Percentiles rank a stretch among this genome's conserved stretches.
Conservation (phyloP, 2,888 invertebrate species). For the Trichogramma dendrolimi region DNA sequence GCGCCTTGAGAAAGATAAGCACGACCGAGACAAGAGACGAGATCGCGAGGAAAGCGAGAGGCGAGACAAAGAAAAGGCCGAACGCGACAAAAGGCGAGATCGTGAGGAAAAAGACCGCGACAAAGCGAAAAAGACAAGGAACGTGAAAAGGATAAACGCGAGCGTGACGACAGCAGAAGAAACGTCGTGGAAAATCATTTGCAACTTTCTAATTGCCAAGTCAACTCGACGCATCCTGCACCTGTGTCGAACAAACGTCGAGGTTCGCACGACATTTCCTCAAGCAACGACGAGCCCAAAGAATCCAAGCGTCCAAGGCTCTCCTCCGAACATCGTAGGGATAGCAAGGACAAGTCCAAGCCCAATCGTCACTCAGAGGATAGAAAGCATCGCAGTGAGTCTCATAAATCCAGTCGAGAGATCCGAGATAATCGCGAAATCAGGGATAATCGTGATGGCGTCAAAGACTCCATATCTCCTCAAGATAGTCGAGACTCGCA, state of each 20-base stretch:
- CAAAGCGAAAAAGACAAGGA: conserved; percentile 41
- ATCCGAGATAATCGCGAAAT: conserved; percentile 44
- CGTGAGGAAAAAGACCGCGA: conserved; percentile 51
- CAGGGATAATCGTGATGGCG: conserved; percentile 38
- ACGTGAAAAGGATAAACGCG: conserved; percentile 50
- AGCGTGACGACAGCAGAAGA: conserved; percentile 47
- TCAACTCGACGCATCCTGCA: conserved; percentile 54
- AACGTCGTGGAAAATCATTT: conserved; percentile 46
- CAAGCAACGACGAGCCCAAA: conserved; percentile 60
- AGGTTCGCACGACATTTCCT: conserved; percentile 71
- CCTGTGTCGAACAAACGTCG: conserved; percentile 68
- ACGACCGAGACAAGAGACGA: conserved; percentile 46
- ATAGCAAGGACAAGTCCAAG: conserved; percentile 64
- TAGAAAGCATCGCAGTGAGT: conserved; percentile 47
- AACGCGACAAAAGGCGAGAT: conserved; percentile 42
- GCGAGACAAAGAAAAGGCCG: conserved; percentile 45
- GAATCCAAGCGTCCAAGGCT: conserved; percentile 61
- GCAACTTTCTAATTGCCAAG: conserved; percentile 36
- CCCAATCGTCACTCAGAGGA: conserved; percentile 49
- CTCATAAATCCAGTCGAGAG: conserved; percentile 49
- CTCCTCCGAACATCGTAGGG: conserved; percentile 59
- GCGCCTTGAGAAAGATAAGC: conserved; percentile 46
- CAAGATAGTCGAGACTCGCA: conserved; percentile 40
- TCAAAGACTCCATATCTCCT: conserved; percentile 36
- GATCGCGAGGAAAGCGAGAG: conserved; percentile 50